Evolutionary conservation across 2,797 vertebrate species (phyloP), one percentile per base, ranked within the genome.

Genomic region (Neosilurus mollespiculum): DNA sequence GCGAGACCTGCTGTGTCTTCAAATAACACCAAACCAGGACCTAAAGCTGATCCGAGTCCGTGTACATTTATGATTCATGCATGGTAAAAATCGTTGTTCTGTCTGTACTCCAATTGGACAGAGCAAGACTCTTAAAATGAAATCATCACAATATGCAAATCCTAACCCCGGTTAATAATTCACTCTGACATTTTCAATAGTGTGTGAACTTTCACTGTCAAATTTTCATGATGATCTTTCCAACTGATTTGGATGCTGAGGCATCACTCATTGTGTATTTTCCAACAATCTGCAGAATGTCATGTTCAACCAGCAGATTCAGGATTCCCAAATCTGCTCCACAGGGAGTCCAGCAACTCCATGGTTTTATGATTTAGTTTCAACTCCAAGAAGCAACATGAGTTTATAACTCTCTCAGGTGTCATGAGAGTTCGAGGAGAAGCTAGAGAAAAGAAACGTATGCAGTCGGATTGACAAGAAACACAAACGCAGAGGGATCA

Each of bases 41-140:
- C 62, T 81, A 81, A 81, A 86, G 81, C 87, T 86, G 83, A 67
- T 49, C 72, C 26, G 70, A 84, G 73, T 85, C 77, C 58, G 20
- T 49, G 49, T 20, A 75, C n/a, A 26, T n/a, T 43, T 16, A 37
- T 0, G 34, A 69, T 22, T 77, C 64, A 34, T 49, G 10, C 34
- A 3, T 16, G 20, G 22, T 9, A 15, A 62, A 51, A 78, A 61
- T n/a, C 59, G 49, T 6, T 78, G 58, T 51, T 49, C 34, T 65
- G 61, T 16, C 43, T 30, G 22, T 26, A 51, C 10, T 51, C 7
- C 2, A 49, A 49, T 43, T 9, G 37, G n/a, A 18, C 76, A 18
- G 43, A 12, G 9, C 61, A 20, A 51, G 61, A 11, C 61, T 51
- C 76, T 78, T 67, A 56, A 56, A 69, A 80, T 16, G 34, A 58